phyloP scores from a whole-genome alignment of 2,113 vertebrate species.

The Motacilla alba region DNA sequence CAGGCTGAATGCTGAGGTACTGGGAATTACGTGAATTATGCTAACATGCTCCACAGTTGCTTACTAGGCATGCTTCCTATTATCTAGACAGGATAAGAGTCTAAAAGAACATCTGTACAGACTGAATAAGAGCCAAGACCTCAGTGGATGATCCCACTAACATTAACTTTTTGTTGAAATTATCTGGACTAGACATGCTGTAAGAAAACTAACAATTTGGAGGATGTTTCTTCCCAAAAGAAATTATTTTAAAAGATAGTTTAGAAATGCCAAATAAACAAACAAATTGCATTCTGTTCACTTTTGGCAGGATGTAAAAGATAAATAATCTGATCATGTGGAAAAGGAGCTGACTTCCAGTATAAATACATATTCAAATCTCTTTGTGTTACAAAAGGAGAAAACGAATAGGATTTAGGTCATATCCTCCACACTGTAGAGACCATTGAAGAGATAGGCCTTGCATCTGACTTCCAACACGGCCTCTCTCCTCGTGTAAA shows the following conservation, averaged over 20 bases:
- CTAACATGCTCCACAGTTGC: conserved; percentile 40
- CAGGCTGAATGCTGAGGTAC: conserved; percentile 27
- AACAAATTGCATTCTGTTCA: conserved; percentile 65
- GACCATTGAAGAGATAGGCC: neutral
- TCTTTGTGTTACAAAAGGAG: conserved; percentile 50
- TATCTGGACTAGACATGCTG: conserved; percentile 50
- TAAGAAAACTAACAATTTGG: conserved; percentile 57
- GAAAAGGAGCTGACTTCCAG: conserved; percentile 69
- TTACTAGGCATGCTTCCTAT: conserved; percentile 65
- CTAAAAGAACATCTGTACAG: conserved; percentile 68
- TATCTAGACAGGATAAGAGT: conserved; percentile 59
- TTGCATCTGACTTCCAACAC: neutral
- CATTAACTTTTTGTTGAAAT: conserved; percentile 57
- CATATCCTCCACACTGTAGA: conserved; percentile 11
- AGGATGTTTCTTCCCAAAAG: conserved; percentile 54
- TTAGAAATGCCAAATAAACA: conserved; percentile 66
- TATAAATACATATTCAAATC: conserved; percentile 53
- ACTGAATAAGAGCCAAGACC: conserved; percentile 51
- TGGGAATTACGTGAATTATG: conserved; percentile 45
- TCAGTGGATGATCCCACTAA: conserved; percentile 30
- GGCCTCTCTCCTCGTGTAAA: neutral
- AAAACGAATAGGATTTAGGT: conserved; percentile 58
- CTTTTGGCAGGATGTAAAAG: conserved; percentile 65
- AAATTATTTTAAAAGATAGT: conserved; percentile 41
- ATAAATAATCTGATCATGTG: conserved; percentile 69